Percentiles rank a stretch among this genome's conserved stretches.
phyloP scores from a whole-genome alignment of 2,888 invertebrate species.

The Drosophila anomelani region DNA sequence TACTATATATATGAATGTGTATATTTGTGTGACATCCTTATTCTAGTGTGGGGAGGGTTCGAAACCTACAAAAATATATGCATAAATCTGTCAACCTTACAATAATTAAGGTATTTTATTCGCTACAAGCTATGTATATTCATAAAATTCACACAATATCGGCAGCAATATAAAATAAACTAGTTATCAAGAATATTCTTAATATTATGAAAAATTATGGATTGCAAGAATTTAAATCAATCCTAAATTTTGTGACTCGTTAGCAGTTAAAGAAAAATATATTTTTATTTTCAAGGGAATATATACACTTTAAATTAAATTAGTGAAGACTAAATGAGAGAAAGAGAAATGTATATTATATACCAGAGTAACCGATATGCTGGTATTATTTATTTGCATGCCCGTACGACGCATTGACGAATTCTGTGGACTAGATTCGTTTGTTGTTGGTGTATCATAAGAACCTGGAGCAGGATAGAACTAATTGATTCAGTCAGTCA shows the following conservation, averaged over 20 bases:
- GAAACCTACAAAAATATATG: conserved; percentile 58
- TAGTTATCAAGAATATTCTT: no score
- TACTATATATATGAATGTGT: conserved; percentile 43
- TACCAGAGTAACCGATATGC: conserved; percentile 31
- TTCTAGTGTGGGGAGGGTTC: conserved; percentile 11
- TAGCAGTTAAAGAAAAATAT: neutral
- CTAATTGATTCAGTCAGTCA: conserved; percentile 10
- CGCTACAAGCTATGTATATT: neutral
- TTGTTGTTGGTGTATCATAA: conserved; percentile 33
- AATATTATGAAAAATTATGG: no score
- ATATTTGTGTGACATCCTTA: conserved; percentile 34
- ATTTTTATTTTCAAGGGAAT: neutral
- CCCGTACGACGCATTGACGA: conserved; percentile 19
- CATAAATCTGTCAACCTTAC: conserved; percentile 18
- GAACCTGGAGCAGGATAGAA: conserved; percentile 10
- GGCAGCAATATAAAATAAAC: neutral
- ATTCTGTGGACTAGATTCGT: conserved; percentile 43
- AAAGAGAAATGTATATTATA: neutral
- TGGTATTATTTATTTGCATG: conserved; percentile 20
- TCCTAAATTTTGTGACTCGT: neutral
- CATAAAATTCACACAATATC: conserved; percentile 12
- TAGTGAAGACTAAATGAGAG: neutral
- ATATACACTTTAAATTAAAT: conserved; percentile 10
- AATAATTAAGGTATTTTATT: conserved; percentile 34
- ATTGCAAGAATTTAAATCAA: neutral